phyloP scores from a whole-genome alignment of 2,888 invertebrate genomes.

The Epistrophella euchroma region DNA sequence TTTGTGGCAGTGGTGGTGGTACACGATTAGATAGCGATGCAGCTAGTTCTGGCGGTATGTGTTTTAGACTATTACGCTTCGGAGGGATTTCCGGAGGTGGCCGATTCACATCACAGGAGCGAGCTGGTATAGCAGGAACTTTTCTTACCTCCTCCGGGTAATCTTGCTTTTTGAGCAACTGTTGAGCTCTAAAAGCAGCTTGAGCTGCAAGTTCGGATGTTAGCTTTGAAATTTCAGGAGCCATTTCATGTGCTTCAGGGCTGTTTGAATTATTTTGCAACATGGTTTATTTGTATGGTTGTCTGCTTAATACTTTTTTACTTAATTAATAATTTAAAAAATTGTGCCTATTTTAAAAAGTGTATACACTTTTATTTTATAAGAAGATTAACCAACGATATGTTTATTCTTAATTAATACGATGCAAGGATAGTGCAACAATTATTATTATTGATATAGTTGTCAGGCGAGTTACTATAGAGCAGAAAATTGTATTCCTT shows the following conservation, averaged over 20 bases:
- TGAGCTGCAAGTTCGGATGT: slow-evolving; percentile 83
- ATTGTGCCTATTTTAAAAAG: slow-evolving; percentile 60
- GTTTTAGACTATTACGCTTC: slow-evolving; percentile 82
- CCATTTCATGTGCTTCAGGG: slow-evolving; percentile 79
- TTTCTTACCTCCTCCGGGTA: slow-evolving; percentile 79
- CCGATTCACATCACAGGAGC: slow-evolving; percentile 80
- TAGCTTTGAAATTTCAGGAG: slow-evolving; percentile 82
- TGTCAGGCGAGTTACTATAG: slow-evolving; percentile 13
- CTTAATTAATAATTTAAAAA: slow-evolving; percentile 76
- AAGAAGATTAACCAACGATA: slow-evolving; percentile 28
- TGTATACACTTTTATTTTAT: slow-evolving; percentile 26
- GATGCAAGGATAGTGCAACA: slow-evolving; percentile 1
- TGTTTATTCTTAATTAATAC: slow-evolving; percentile 35
- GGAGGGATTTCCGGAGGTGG: slow-evolving; percentile 84
- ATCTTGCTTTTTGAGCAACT: slow-evolving; percentile 81
- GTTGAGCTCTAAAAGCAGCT: slow-evolving; percentile 83
- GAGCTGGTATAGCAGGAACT: slow-evolving; percentile 83
- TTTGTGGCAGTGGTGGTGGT: slow-evolving; percentile 82
- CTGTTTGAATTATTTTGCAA: slow-evolving; percentile 76
- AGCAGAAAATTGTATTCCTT: slow-evolving; percentile 32
- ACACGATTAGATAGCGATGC: slow-evolving; percentile 72
- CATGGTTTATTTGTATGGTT: slow-evolving; percentile 75
- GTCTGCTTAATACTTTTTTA: background rate
- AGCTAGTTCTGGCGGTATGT: slow-evolving; percentile 79
- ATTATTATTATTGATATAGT: slow-evolving; percentile 8